Percentiles rank a stretch among this genome's conserved stretches.
phyloP scores from a whole-genome alignment of 2,888 invertebrate genomes.

The Amphimallon solstitiale region DNA sequence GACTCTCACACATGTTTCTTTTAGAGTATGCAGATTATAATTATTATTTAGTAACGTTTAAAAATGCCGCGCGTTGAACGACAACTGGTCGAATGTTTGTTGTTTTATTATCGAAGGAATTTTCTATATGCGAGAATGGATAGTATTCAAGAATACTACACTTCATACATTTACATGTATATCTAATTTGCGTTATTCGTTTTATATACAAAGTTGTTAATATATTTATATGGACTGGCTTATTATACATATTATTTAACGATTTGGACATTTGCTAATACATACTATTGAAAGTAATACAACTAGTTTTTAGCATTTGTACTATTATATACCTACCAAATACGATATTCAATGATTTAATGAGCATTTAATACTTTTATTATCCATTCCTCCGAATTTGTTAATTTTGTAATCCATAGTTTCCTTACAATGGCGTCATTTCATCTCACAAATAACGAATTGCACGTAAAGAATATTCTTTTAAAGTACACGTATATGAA shows the following conservation, averaged over 20 bases:
- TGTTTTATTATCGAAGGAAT: conserved; percentile 26
- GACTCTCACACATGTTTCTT: conserved; percentile 2
- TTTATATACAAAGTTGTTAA: conserved; percentile 33
- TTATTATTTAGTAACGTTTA: conserved; percentile 11
- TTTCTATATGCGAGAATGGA: conserved; percentile 31
- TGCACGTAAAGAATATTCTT: too few relatives aligned
- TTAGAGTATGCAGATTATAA: neutral
- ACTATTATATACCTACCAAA: neutral
- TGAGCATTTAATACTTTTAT: too few relatives aligned
- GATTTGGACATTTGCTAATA: conserved; percentile 23
- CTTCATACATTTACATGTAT: conserved; percentile 21
- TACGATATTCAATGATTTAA: neutral
- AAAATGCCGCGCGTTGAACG: conserved; percentile 23
- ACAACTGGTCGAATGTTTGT: conserved; percentile 32
- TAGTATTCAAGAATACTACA: conserved; percentile 16
- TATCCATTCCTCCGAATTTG: too few relatives aligned
- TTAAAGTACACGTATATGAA: too few relatives aligned
- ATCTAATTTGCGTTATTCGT: conserved; percentile 20
- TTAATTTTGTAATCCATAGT: too few relatives aligned
- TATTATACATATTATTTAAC: conserved; percentile 15
- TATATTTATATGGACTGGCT: conserved; percentile 16
- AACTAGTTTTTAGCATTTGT: neutral
- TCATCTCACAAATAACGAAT: too few relatives aligned
- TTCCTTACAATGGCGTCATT: too few relatives aligned
- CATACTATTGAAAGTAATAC: neutral